These are phyloP conservation scores for Tragulus kanchil DNA, from an alignment of 2,113 vertebrate genomes.

Conservation along the genomic window DNA sequence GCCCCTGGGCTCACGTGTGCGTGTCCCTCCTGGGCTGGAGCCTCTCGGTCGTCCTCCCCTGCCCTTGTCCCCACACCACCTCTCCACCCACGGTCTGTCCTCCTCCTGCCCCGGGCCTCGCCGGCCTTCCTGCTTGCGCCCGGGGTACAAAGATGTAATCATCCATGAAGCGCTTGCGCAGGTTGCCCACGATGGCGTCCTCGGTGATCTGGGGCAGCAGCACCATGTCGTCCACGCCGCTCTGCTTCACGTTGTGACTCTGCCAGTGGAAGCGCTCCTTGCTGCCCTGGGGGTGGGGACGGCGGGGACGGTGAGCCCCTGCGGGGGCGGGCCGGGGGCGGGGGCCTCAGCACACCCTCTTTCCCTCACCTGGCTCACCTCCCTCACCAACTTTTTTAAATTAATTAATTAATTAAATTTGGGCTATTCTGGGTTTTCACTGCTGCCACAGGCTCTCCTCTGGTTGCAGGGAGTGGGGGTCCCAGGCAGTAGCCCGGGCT, in stretches of 20 bases:
- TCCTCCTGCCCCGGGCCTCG: no score
- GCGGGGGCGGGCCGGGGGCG: rapidly evolving
- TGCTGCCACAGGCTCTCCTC: no score
- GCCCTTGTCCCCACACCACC: neutral
- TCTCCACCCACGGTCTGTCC: no score
- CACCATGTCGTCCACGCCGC: conserved; percentile 99
- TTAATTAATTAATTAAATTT: no score
- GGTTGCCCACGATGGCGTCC: conserved; percentile 97
- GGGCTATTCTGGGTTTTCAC: no score
- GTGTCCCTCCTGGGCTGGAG: neutral
- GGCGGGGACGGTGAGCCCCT: neutral
- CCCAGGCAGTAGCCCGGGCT: no score
- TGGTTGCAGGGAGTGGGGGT: no score
- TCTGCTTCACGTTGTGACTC: conserved; percentile 99
- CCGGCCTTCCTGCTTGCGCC: neutral
- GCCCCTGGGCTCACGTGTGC: neutral
- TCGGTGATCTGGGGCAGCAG: conserved; percentile 96
- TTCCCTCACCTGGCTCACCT: conserved; percentile 32
- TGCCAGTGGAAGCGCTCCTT: conserved; percentile 98
- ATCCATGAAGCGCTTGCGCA: conserved; percentile 97
- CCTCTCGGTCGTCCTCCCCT: neutral
- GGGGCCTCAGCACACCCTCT: neutral
- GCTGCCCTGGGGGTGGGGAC: conserved; percentile 89
- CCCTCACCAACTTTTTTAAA: neutral
- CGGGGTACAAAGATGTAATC: conserved; percentile 99